Percentiles rank a stretch among this genome's conserved stretches.
These are phyloP conservation scores for Orestias chungarensis DNA, from an alignment of 2,797 vertebrate species.

Conservation along the genomic window DNA sequence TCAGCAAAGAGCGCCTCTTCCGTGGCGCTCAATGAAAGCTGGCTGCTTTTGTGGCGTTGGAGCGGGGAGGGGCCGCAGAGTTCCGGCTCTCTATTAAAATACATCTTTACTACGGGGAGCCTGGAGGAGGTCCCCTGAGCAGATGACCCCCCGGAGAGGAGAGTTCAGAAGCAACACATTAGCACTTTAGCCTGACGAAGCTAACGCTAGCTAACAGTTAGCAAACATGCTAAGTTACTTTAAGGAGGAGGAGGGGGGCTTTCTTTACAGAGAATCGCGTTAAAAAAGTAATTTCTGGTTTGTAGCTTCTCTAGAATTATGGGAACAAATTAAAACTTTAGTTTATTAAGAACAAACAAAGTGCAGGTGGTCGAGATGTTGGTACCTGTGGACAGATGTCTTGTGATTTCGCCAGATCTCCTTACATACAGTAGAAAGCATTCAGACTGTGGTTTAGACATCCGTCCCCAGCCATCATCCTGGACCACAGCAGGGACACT, in stretches of 20 bases:
- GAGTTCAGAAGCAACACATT: constrained; percentile 27
- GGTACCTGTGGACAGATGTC: neutral
- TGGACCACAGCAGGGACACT: constrained; percentile 7
- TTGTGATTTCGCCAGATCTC: neutral
- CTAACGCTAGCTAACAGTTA: constrained; percentile 64
- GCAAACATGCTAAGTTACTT: constrained; percentile 37
- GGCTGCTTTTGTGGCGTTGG: constrained; percentile 62
- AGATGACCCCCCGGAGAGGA: neutral
- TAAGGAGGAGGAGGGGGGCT: constrained; percentile 19
- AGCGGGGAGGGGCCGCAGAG: constrained; percentile 47
- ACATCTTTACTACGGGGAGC: neutral
- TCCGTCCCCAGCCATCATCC: constrained; percentile 21
- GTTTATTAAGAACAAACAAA: neutral
- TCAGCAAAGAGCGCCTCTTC: constrained; percentile 67
- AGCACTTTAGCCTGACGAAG: constrained; percentile 50
- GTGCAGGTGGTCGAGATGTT: constrained; percentile 7
- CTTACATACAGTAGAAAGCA: neutral
- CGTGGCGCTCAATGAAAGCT: constrained; percentile 65
- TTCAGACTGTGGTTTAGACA: too few relatives aligned
- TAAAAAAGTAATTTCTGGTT: neutral
- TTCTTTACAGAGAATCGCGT: constrained; percentile 12
- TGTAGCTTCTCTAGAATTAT: neutral
- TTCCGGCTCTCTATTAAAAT: constrained; percentile 1
- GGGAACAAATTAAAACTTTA: constrained; percentile 20
- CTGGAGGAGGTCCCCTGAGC: neutral